Percentiles rank a stretch among this genome's conserved stretches.
Conservation (phyloP, 2,888 invertebrate genomes). For the Aporophyla lueneburgensis region DNA sequence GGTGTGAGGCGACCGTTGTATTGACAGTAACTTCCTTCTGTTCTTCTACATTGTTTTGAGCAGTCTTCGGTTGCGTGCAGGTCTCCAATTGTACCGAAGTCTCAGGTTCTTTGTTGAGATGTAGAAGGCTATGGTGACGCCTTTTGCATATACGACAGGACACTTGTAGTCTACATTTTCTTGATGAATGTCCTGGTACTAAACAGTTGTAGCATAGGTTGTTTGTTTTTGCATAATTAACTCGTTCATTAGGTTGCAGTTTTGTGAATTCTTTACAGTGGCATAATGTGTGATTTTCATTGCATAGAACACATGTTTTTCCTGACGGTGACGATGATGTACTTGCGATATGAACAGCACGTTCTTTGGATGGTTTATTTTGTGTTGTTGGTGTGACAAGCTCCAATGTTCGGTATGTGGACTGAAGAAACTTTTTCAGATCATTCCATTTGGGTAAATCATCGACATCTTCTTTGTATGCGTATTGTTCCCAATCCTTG, state of each 20-base stretch:
- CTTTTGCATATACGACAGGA: constrained; percentile 16
- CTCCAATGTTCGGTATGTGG: neutral
- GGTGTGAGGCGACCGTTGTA: neutral
- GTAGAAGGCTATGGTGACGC: constrained; percentile 9
- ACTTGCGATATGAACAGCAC: neutral
- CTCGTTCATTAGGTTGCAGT: constrained; percentile 5
- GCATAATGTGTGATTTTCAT: neutral
- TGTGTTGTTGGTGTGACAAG: constrained; percentile 4
- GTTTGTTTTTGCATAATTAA: constrained; percentile 5
- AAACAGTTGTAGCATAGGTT: neutral
- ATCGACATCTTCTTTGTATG: neutral
- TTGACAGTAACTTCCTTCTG: neutral
- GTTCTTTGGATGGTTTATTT: neutral
- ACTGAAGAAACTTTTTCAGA: constrained; percentile 6
- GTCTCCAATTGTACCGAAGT: constrained; percentile 2
- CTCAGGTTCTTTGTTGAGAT: constrained; percentile 5
- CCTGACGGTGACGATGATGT: neutral
- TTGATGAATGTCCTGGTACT: neutral
- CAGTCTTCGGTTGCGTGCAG: neutral
- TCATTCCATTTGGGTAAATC: neutral
- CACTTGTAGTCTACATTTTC: constrained; percentile 2
- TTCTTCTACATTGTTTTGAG: neutral
- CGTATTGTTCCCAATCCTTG: neutral
- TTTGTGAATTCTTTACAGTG: constrained; percentile 4
- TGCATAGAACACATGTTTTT: constrained; percentile 1